Conservation (phyloP, 2,113 vertebrate genomes). For the Pygoscelis adeliae region DNA sequence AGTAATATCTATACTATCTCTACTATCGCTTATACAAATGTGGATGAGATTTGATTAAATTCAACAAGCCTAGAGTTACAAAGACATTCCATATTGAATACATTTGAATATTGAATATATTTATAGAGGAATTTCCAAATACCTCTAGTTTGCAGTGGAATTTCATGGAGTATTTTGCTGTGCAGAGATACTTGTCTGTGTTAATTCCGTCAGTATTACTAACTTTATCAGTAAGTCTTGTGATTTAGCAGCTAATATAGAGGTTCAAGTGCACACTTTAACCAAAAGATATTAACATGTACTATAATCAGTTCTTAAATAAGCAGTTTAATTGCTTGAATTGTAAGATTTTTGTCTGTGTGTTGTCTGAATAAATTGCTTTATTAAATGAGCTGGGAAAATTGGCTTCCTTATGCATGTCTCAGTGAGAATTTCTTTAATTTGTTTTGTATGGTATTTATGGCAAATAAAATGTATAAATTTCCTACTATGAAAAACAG, state of each 20-base stretch:
- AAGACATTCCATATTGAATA: not conserved
- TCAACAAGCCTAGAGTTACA: not conserved
- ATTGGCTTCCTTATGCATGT: not conserved
- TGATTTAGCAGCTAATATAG: not conserved
- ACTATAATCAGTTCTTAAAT: not conserved
- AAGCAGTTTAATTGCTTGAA: constrained; percentile 1
- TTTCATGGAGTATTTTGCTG: not conserved
- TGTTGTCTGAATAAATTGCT: not conserved
- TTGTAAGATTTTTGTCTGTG: not conserved
- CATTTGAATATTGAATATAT: not conserved
- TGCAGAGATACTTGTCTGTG: not conserved
- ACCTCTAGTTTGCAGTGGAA: not conserved
- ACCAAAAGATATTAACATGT: not conserved
- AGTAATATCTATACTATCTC: not conserved
- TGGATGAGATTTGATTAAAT: not conserved
- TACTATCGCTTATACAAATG: not conserved
- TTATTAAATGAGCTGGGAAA: not conserved
- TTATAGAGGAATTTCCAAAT: not conserved
- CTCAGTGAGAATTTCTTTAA: not conserved
- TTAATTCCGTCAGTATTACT: not conserved
- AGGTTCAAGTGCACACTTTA: not conserved
- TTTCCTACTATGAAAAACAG: not conserved
- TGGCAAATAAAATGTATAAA: not conserved
- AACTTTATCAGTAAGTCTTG: not conserved
- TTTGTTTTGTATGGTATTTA: not conserved